Evolutionary conservation across 2,113 vertebrate species (phyloP).

Genomic region (Alexandromys fortis): DNA sequence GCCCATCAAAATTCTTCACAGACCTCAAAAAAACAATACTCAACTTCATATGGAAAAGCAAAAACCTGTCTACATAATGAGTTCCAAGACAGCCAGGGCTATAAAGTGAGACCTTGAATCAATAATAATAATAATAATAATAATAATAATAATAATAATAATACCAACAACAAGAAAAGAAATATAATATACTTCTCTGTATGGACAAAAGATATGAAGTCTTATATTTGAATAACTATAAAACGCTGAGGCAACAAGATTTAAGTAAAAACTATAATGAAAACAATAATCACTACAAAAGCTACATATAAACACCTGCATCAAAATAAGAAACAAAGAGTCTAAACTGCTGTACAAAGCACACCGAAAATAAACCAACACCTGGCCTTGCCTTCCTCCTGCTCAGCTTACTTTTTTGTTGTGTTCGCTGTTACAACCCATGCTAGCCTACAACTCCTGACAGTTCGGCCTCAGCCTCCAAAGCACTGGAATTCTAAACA

Average conservation of each 20-base stretch:
- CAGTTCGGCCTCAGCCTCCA: not conserved
- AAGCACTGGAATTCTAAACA: not conserved
- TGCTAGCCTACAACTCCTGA: not conserved
- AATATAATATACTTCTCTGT: not conserved
- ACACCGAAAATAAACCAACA: conserved; percentile 36
- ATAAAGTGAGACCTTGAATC: not conserved
- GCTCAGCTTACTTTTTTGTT: not conserved
- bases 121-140: not conserved
- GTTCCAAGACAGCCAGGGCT: not conserved
- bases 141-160: not conserved
- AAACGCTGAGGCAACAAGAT: conserved; percentile 25
- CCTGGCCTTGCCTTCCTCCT: not conserved
- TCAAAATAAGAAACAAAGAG: conserved; percentile 31
- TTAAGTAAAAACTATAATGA: not conserved
- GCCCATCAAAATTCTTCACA: too few species aligned
- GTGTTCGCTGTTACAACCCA: not conserved
- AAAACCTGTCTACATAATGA: not conserved
- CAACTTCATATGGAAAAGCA: too few species aligned
- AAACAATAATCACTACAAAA: conserved; percentile 26
- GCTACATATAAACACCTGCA: conserved; percentile 10
- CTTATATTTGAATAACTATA: conserved; percentile 29
- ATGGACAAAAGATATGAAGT: conserved; percentile 10
- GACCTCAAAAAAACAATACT: too few species aligned
- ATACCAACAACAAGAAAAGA: not conserved
- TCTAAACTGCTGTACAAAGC: conserved; percentile 7